phyloP scores from a whole-genome alignment of 2,113 vertebrate species.

The Bostrychus sinensis region DNA sequence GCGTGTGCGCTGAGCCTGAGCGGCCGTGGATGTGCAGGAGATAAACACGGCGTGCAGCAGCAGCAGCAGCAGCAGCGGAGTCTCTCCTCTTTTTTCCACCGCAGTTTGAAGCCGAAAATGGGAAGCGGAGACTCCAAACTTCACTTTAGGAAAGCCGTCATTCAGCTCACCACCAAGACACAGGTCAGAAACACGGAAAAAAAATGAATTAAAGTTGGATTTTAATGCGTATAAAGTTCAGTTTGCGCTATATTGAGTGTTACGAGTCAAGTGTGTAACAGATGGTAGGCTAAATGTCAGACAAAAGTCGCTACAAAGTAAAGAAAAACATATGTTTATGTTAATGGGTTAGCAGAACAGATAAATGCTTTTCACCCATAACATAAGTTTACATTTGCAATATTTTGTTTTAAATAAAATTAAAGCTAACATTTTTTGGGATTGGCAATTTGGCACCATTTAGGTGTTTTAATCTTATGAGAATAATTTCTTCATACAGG shows the following conservation, averaged over 20 bases:
- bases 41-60: too few relatives aligned
- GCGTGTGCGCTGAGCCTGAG: conserved; percentile 31
- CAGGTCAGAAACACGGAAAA: conserved; percentile 77
- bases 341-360: neutral
- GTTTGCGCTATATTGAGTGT: neutral
- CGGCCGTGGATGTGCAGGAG: neutral
- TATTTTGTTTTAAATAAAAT: too few relatives aligned
- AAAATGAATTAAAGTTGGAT: fast-evolving
- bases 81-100: conserved; percentile 15
- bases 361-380: too few relatives aligned
- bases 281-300: conserved; percentile 46
- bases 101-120: conserved; percentile 72
- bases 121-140: conserved; percentile 93
- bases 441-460: too few relatives aligned
- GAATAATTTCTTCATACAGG: too few relatives aligned
- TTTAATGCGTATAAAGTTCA: neutral
- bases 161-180: conserved; percentile 95
- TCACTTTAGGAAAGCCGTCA: conserved; percentile 96
- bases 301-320: neutral
- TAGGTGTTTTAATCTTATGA: too few relatives aligned
- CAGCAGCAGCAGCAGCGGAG: neutral
- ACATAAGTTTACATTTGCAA: too few relatives aligned
- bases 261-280: conserved; percentile 46
- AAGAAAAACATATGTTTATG: neutral
- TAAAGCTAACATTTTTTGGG: neutral